Conservation (phyloP, 1,140 invertebrate species). For the Macrotrachela quadricornifera region DNA sequence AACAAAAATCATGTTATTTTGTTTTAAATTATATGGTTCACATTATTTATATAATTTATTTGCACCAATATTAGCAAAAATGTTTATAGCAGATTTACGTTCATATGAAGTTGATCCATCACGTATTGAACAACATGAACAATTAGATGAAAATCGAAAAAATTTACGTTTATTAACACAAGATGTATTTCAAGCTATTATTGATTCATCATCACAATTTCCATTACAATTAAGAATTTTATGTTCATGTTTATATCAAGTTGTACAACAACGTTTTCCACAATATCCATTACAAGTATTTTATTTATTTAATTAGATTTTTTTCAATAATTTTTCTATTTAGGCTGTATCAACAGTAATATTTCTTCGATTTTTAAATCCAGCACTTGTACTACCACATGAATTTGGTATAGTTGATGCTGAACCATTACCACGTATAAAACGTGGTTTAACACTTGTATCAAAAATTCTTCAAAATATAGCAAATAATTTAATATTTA, state of each 20-base stretch:
- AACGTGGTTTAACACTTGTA: constrained; percentile 82
- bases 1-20: constrained; percentile 94
- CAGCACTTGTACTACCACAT: constrained; percentile 79
- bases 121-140: constrained; percentile 53
- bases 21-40: constrained; percentile 90
- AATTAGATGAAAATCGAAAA: constrained; percentile 64
- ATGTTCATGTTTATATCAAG: constrained; percentile 90
- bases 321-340: neutral
- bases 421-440: constrained; percentile 53
- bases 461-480: constrained; percentile 97
- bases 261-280: constrained; percentile 45
- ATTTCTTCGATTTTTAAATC: constrained; percentile 88
- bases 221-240: constrained; percentile 81
- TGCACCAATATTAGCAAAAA: constrained; percentile 62
- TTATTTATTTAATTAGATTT: too few species aligned
- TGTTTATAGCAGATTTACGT: constrained; percentile 35
- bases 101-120: constrained; percentile 76
- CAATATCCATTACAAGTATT: constrained; percentile 29
- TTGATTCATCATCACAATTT: constrained; percentile 61
- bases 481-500: constrained; percentile 90
- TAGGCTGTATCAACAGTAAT: constrained; percentile 71
- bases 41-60: constrained; percentile 65
- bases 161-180: constrained; percentile 70
- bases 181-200: constrained; percentile 75
- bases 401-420: constrained; percentile 79